Conservation (phyloP, 2,888 invertebrate species). For the Amblyteles armatorius region DNA sequence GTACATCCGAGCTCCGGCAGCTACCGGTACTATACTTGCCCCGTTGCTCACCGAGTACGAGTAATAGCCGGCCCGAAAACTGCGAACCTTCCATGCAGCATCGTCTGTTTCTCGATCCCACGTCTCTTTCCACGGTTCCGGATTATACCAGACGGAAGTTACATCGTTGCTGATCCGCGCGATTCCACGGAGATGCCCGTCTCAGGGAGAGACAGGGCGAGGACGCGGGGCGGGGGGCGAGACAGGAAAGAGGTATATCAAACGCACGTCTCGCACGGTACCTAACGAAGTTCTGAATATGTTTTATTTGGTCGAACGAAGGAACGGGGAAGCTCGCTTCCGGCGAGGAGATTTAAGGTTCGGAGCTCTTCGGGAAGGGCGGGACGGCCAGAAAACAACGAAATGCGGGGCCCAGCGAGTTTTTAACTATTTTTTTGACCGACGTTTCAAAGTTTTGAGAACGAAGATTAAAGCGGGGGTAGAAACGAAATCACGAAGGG, state of each 20-base stretch:
- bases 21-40: conserved; percentile 22
- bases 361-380: background rate
- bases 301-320: conserved; percentile 19
- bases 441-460: conserved; percentile 15
- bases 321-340: background rate
- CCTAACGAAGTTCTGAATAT: conserved; percentile 26
- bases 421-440: conserved; percentile 22
- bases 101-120: conserved; percentile 27
- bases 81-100: conserved; percentile 33
- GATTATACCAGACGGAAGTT: conserved; percentile 36
- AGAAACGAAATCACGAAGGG: background rate
- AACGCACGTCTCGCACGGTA: conserved; percentile 12
- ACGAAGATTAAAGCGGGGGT: background rate
- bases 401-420: background rate
- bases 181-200: conserved; percentile 38
- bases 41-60: conserved; percentile 50
- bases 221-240: background rate
- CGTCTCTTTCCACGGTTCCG: conserved; percentile 32
- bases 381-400: conserved; percentile 5
- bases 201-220: background rate
- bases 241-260: conserved; percentile 16
- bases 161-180: conserved; percentile 40
- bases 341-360: conserved; percentile 3
- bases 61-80: conserved; percentile 35
- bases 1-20: conserved; percentile 41